phyloP scores from a whole-genome alignment of 2,113 vertebrate genomes.

The Erinaceus europaeus region DNA sequence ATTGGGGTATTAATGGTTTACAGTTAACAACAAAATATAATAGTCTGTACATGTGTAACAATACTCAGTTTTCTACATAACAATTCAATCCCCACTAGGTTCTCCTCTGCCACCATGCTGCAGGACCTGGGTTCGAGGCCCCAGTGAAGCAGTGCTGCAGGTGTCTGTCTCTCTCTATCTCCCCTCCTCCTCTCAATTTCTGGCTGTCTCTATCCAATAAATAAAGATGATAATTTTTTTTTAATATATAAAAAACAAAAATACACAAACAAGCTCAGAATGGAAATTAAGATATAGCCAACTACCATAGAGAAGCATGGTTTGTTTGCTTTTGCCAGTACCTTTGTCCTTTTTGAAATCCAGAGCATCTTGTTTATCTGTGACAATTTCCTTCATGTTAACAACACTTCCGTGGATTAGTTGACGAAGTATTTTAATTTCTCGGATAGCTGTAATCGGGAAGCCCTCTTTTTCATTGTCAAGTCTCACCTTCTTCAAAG shows the following conservation, averaged over 20 bases:
- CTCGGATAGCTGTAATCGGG: constrained; percentile 97
- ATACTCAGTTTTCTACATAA: too few species aligned
- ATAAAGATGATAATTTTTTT: too few species aligned
- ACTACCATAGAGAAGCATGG: background rate
- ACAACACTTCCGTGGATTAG: constrained; percentile 97
- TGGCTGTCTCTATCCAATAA: too few species aligned
- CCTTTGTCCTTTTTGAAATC: constrained; percentile 99
- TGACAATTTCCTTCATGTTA: constrained; percentile 99
- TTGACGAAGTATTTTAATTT: constrained; percentile 98
- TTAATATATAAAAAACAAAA: constrained; percentile 7
- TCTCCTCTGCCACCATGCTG: too few species aligned
- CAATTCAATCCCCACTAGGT: too few species aligned
- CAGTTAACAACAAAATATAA: too few species aligned
- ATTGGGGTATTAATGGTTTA: too few species aligned
- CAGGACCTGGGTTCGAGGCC: too few species aligned
- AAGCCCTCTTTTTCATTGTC: constrained; percentile 99
- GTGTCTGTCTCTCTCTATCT: too few species aligned
- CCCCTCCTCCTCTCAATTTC: too few species aligned
- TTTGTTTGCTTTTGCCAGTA: constrained; percentile 74
- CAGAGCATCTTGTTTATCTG: constrained; percentile 97
- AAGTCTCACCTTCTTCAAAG: constrained; percentile 96
- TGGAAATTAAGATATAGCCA: background rate
- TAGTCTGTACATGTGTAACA: too few species aligned
- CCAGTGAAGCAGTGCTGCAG: too few species aligned
- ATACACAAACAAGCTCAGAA: background rate